Percentiles rank a stretch among this genome's conserved stretches.
Evolutionary conservation across 2,888 invertebrate genomes (phyloP).

Genomic region (Epinotia bilunana): DNA sequence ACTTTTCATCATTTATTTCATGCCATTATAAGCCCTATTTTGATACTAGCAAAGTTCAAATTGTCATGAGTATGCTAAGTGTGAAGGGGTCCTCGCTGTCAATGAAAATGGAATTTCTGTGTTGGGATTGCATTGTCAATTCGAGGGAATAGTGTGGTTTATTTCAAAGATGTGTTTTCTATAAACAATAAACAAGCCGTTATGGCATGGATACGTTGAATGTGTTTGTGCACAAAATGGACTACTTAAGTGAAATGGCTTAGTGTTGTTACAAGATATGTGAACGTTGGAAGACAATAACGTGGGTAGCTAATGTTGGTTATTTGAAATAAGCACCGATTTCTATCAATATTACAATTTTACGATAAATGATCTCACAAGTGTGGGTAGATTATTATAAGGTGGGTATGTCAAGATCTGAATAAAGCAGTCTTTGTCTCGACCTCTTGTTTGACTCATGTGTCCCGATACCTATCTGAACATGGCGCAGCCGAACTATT

Average conservation of each 20-base stretch:
- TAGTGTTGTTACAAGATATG: constrained; percentile 6
- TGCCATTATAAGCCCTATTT: constrained; percentile 30
- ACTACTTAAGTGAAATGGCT: constrained; percentile 26
- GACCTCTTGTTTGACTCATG: too few species aligned
- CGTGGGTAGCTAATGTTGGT: background rate
- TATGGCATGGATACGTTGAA: constrained; percentile 16
- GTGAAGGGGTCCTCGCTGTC: constrained; percentile 36
- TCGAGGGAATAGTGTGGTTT: constrained; percentile 41
- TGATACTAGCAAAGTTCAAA: constrained; percentile 10
- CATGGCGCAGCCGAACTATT: too few species aligned
- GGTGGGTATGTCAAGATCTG: too few species aligned
- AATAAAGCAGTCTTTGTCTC: too few species aligned
- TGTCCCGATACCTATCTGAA: too few species aligned
- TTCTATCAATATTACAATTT: background rate
- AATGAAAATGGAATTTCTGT: constrained; percentile 44
- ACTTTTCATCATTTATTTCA: constrained; percentile 22
- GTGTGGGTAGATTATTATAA: too few species aligned
- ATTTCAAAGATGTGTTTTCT: constrained; percentile 43
- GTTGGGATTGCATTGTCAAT: constrained; percentile 45
- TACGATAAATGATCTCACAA: background rate
- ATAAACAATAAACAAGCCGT: constrained; percentile 41
- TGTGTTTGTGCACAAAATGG: constrained; percentile 17
- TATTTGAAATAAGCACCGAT: background rate
- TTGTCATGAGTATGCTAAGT: background rate
- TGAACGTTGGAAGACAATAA: background rate